Percentiles rank a stretch among this genome's conserved stretches.
Evolutionary conservation across 2,888 invertebrate genomes (phyloP).

Genomic region (Scaptomyza flava): DNA sequence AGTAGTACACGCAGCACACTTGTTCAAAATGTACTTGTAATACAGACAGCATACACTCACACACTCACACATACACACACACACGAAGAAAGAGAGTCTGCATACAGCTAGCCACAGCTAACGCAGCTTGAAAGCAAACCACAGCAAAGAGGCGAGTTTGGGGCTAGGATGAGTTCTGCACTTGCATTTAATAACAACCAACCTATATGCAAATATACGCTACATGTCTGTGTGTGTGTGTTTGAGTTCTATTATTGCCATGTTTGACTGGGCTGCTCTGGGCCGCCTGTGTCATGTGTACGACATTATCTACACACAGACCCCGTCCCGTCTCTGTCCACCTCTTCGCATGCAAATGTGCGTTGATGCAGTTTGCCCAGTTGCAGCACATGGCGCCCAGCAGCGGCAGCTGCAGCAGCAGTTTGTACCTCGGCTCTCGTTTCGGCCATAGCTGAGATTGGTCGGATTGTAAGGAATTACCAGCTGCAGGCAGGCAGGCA

Average conservation of each 20-base stretch:
- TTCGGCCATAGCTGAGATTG: slow-evolving; percentile 37
- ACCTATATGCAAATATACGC: slow-evolving; percentile 18
- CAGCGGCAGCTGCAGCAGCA: not conserved
- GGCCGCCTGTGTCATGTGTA: slow-evolving; percentile 30
- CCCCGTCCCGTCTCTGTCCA: not conserved
- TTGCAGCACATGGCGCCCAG: slow-evolving; percentile 25
- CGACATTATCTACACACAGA: slow-evolving; percentile 40
- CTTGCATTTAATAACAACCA: slow-evolving; percentile 70
- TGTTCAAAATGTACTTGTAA: slow-evolving; percentile 59
- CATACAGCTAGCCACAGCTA: slow-evolving; percentile 17
- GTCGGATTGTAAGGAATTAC: slow-evolving; percentile 21
- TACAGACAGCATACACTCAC: slow-evolving; percentile 48
- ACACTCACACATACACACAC: slow-evolving; percentile 3
- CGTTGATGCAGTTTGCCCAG: slow-evolving; percentile 23
- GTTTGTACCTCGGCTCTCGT: slow-evolving; percentile 4
- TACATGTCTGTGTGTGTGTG: slow-evolving; percentile 1
- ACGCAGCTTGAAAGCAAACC: slow-evolving; percentile 19
- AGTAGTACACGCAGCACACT: slow-evolving; percentile 60
- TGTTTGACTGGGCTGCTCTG: slow-evolving; percentile 31
- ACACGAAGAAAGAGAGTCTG: not conserved
- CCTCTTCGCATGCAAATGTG: slow-evolving; percentile 32
- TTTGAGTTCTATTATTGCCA: slow-evolving; percentile 36
- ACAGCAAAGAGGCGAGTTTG: not conserved
- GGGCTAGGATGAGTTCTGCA: slow-evolving; percentile 36
- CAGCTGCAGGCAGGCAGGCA: slow-evolving; percentile 16